These are phyloP conservation scores for Cygnus olor DNA, from an alignment of 2,797 vertebrate genomes.

Conservation along the genomic window DNA sequence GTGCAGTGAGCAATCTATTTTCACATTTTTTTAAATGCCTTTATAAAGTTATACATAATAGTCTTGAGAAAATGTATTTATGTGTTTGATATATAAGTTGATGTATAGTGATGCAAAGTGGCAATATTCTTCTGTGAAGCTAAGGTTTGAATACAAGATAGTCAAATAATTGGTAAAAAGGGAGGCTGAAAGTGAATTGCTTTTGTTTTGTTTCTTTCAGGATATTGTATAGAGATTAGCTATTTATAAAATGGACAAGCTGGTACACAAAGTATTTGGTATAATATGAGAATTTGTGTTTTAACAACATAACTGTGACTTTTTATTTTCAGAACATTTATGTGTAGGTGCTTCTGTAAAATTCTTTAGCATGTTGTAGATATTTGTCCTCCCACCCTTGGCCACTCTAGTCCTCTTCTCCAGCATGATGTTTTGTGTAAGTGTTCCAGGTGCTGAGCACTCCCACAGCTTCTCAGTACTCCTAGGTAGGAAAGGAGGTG, in stretches of 20 bases:
- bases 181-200: not conserved
- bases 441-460: not conserved
- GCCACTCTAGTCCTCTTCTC: not conserved
- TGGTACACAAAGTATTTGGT: not conserved
- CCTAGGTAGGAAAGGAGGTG: not conserved
- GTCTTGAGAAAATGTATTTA: not conserved
- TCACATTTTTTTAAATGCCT: slow-evolving; percentile 30
- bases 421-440: not conserved
- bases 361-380: not conserved
- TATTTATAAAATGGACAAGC: not conserved
- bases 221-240: not conserved
- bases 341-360: slow-evolving; percentile 1
- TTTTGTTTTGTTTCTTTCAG: not conserved
- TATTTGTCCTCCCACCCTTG: not conserved
- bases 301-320: not conserved
- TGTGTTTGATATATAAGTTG: not conserved
- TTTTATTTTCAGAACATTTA: not conserved
- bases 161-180: not conserved
- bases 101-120: not conserved
- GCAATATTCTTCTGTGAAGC: not conserved
- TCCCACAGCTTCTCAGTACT: not conserved
- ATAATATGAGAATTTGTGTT: not conserved
- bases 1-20: slow-evolving; percentile 58
- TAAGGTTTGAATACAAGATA: not conserved
- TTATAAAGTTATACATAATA: not conserved